Evolutionary conservation across 2,113 vertebrate species (phyloP).

Genomic region (Pimephales promelas): DNA sequence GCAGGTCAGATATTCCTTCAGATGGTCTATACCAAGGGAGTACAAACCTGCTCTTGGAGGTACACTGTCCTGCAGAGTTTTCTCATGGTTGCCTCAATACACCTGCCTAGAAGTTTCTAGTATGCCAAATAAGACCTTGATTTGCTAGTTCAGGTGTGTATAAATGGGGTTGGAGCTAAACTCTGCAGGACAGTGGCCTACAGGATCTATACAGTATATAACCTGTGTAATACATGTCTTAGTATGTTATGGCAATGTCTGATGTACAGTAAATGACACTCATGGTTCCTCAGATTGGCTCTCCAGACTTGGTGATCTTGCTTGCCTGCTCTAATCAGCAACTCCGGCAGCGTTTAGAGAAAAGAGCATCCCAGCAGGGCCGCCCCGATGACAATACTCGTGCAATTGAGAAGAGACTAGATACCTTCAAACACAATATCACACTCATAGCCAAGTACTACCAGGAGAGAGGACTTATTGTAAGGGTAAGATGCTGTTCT

Average conservation of each 20-base stretch:
- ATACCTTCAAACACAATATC: slow-evolving; percentile 73
- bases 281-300: slow-evolving; percentile 64
- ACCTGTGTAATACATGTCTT: background rate
- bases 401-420: slow-evolving; percentile 69
- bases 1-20: slow-evolving; percentile 62
- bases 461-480: slow-evolving; percentile 69
- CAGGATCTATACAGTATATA: background rate
- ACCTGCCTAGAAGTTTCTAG: too few relatives aligned
- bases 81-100: too few relatives aligned
- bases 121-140: too few relatives aligned
- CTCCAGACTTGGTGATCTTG: slow-evolving; percentile 71
- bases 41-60: too few relatives aligned
- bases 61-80: too few relatives aligned
- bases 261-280: background rate
- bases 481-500: slow-evolving; percentile 58
- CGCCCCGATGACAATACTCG: slow-evolving; percentile 70
- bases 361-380: slow-evolving; percentile 68
- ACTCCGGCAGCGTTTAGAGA: slow-evolving; percentile 70
- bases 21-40: background rate
- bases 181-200: too few relatives aligned
- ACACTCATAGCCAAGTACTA: slow-evolving; percentile 74
- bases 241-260: background rate
- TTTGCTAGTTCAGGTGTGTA: too few relatives aligned
- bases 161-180: too few relatives aligned
- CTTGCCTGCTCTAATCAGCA: slow-evolving; percentile 72